These are phyloP conservation scores for Microctenopoma lineatum DNA, from an alignment of 2,797 vertebrate genomes.

Conservation along the genomic window DNA sequence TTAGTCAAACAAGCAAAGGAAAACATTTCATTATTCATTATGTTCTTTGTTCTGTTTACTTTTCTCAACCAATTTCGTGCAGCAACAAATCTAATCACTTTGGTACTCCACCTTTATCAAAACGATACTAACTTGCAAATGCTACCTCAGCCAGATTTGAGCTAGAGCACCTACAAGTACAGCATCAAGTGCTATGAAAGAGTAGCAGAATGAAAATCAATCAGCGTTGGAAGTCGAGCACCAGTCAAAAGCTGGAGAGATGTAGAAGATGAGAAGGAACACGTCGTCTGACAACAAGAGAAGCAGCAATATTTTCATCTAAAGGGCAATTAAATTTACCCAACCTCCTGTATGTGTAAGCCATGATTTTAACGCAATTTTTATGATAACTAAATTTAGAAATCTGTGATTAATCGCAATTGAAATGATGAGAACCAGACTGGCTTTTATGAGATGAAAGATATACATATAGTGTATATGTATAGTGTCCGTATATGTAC, in stretches of 20 bases:
- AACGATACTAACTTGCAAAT: slow-evolving; percentile 46
- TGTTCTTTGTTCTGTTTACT: too few relatives aligned
- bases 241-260: slow-evolving; percentile 73
- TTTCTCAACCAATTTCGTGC: slow-evolving; percentile 10
- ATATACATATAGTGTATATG: slow-evolving; percentile 3
- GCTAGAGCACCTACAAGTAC: slow-evolving; percentile 76
- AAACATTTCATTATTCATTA: slow-evolving; percentile 13
- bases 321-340: slow-evolving; percentile 3
- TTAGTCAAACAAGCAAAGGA: slow-evolving; percentile 8
- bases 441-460: slow-evolving; percentile 12
- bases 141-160: slow-evolving; percentile 46
- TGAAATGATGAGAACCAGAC: slow-evolving; percentile 2
- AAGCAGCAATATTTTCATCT: background rate
- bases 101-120: slow-evolving; percentile 24
- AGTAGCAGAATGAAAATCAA: slow-evolving; percentile 67
- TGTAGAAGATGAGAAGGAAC: slow-evolving; percentile 63
- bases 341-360: background rate
- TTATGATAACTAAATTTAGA: background rate
- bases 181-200: slow-evolving; percentile 72
- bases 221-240: slow-evolving; percentile 80
- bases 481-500: background rate
- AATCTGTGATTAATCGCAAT: slow-evolving; percentile 11
- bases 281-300: slow-evolving; percentile 46
- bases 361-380: background rate
- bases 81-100: slow-evolving; percentile 10